Conservation (phyloP, 2,113 vertebrate species). For the Diadophis punctatus region DNA sequence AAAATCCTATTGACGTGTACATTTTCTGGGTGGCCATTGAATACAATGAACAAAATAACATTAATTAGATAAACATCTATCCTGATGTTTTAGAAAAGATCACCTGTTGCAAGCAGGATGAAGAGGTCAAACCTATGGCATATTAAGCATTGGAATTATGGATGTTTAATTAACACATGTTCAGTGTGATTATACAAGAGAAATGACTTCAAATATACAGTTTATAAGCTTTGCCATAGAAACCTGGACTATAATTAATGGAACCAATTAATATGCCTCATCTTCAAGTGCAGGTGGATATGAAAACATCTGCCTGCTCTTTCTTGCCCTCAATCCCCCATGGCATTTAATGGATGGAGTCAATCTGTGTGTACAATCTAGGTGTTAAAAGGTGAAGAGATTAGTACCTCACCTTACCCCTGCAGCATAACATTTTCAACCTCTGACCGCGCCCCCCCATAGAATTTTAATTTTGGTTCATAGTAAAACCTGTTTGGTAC, state of each 20-base stretch:
- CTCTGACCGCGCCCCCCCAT: neutral
- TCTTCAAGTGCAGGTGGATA: neutral
- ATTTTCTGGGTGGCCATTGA: neutral
- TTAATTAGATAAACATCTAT: constrained; percentile 12
- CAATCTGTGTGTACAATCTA: neutral
- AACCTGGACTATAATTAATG: neutral
- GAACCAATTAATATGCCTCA: neutral
- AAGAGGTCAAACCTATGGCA: neutral
- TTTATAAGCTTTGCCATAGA: neutral
- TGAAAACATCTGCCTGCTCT: neutral
- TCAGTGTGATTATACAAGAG: neutral
- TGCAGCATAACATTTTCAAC: neutral
- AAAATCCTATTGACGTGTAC: neutral
- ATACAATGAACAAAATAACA: neutral
- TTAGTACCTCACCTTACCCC: neutral
- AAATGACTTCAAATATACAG: neutral
- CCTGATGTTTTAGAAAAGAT: neutral
- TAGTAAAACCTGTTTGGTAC: neutral
- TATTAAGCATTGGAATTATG: neutral
- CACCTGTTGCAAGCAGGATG: neutral
- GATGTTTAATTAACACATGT: neutral
- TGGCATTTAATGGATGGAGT: neutral
- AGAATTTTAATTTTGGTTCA: neutral
- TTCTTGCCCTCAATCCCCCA: neutral
- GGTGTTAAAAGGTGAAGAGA: neutral